Conservation (phyloP, 2,113 vertebrate genomes). For the Calypte anna region DNA sequence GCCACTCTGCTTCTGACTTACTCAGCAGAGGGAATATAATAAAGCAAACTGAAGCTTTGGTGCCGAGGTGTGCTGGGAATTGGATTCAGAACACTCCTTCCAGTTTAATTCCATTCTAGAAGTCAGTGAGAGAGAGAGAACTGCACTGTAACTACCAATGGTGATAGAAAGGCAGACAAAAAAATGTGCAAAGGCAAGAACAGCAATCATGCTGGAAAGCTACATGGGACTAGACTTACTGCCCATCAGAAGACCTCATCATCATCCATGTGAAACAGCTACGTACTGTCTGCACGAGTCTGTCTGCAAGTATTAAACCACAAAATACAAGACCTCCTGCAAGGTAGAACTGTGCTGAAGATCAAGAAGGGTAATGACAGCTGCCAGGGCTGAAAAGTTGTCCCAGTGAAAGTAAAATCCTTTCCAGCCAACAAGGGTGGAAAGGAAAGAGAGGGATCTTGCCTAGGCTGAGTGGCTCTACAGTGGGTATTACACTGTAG, state of each 20-base stretch:
- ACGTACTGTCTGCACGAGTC: fast-evolving
- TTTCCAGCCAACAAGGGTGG: not conserved
- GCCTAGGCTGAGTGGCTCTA: not conserved
- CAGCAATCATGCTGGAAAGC: not conserved
- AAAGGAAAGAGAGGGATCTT: not conserved
- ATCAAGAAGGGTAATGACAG: not conserved
- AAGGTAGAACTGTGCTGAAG: not conserved
- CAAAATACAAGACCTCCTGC: not conserved
- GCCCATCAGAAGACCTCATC: not conserved
- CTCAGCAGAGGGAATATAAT: not conserved
- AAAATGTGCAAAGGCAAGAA: not conserved
- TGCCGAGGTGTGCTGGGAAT: not conserved
- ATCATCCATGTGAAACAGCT: not conserved
- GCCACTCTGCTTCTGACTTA: not conserved
- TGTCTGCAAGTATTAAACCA: not conserved
- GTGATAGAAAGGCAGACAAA: not conserved
- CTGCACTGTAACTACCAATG: not conserved
- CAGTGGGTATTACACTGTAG: not conserved
- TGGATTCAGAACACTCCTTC: not conserved
- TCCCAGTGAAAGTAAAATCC: not conserved
- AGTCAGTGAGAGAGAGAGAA: not conserved
- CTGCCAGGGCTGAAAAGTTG: not conserved
- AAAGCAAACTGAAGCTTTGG: not conserved
- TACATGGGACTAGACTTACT: not conserved
- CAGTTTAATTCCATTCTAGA: not conserved